A percentile compares a stretch with the other conserved stretches of the same genome.
phyloP scores from a whole-genome alignment of 2,888 invertebrate genomes.

The Zygaena filipendulae region DNA sequence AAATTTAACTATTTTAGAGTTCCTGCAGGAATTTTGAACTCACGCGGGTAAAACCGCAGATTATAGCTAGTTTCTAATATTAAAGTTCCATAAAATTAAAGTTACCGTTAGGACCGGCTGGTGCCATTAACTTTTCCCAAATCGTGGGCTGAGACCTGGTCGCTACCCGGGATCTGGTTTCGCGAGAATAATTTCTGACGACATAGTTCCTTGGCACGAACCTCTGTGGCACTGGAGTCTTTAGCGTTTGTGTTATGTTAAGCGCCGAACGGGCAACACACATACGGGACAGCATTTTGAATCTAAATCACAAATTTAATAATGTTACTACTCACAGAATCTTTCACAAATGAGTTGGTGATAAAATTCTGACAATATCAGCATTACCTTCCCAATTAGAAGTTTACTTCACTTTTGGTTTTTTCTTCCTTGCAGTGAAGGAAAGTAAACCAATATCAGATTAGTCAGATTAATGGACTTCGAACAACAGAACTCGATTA shows the following conservation, averaged over 20 bases:
- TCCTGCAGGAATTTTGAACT: neutral
- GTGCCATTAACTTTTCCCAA: constrained; percentile 79
- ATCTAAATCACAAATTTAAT: constrained; percentile 20
- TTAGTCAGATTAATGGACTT: too few species aligned
- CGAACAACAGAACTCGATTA: too few species aligned
- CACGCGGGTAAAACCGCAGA: neutral
- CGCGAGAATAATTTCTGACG: constrained; percentile 66
- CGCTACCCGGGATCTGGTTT: constrained; percentile 46
- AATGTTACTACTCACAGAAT: neutral
- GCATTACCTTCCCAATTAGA: too few species aligned
- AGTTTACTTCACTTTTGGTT: too few species aligned
- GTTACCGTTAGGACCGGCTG: constrained; percentile 81
- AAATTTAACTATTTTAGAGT: too few species aligned
- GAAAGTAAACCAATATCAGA: too few species aligned
- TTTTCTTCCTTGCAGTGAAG: too few species aligned
- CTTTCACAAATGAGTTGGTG: neutral
- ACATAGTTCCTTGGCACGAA: constrained; percentile 55
- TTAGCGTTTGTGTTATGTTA: constrained; percentile 39
- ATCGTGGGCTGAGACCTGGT: constrained; percentile 65
- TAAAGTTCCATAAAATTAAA: constrained; percentile 2
- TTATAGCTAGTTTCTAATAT: neutral
- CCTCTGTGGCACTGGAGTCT: constrained; percentile 49
- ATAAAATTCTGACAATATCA: too few species aligned
- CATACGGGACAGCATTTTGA: constrained; percentile 62
- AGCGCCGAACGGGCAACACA: constrained; percentile 43